Conservation (phyloP, 92 coral and sea anemone genomes). For the Bergia puertoricense region DNA sequence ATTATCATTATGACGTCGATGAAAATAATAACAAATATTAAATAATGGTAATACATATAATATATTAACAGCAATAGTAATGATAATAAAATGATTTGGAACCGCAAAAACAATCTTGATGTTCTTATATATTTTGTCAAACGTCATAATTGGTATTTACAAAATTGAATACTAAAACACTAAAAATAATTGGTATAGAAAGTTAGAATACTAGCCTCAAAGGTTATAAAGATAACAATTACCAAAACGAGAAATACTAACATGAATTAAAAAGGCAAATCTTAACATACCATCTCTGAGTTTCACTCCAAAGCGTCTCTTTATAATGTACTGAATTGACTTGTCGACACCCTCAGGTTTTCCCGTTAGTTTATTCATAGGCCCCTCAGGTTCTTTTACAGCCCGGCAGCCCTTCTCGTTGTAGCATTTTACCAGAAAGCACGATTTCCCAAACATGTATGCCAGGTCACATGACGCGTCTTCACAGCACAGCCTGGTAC, state of each 20-base stretch:
- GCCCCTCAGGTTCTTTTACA: conserved; percentile 52
- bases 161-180: too few relatives aligned
- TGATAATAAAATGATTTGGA: too few relatives aligned
- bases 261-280: neutral
- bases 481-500: conserved; percentile 96
- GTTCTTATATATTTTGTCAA: too few relatives aligned
- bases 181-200: too few relatives aligned
- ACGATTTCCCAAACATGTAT: conserved; percentile 91
- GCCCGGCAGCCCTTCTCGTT: conserved; percentile 88
- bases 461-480: conserved; percentile 91
- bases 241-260: neutral
- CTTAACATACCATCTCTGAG: conserved; percentile 74
- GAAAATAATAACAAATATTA: too few relatives aligned
- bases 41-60: too few relatives aligned
- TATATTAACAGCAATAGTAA: neutral
- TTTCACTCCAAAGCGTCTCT: conserved; percentile 79
- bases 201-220: too few relatives aligned
- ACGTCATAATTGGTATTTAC: too few relatives aligned
- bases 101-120: too few relatives aligned
- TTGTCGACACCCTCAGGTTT: conserved; percentile 48
- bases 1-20: too few relatives aligned
- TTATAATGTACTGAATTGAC: conserved; percentile 86
- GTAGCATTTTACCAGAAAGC: conserved; percentile 86
- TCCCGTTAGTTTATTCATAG: conserved; percentile 19
- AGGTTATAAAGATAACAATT: too few relatives aligned